These are phyloP conservation scores for Cerastoderma edule DNA, from an alignment of 2,888 invertebrate species.

Conservation along the genomic window DNA sequence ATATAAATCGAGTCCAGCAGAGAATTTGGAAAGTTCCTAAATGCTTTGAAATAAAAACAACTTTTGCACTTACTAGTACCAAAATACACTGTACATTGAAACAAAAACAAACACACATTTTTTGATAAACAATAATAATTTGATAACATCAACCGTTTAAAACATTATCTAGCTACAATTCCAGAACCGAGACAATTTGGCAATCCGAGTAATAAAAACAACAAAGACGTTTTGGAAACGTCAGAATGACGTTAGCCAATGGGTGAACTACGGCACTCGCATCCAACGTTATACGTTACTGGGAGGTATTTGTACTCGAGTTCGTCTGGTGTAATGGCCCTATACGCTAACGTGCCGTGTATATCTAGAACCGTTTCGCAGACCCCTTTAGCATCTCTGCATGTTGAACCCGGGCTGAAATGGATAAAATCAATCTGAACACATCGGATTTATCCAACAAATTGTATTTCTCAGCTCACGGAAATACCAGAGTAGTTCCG, in stretches of 20 bases:
- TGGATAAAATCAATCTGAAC: no score
- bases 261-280: constrained; percentile 9
- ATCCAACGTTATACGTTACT: background rate
- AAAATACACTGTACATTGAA: no score
- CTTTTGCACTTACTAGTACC: no score
- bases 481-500: background rate
- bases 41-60: no score
- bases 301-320: constrained; percentile 1
- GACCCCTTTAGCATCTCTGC: background rate
- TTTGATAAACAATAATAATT: background rate
- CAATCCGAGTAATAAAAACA: no score
- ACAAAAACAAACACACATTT: background rate
- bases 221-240: background rate
- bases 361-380: background rate
- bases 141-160: background rate
- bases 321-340: background rate
- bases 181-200: no score
- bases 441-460: background rate
- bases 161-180: background rate
- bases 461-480: background rate
- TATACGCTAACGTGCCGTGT: constrained; percentile 1
- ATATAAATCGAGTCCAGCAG: no score
- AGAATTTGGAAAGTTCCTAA: no score
- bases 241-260: background rate
- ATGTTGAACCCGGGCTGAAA: constrained; percentile 1